Evolutionary conservation across 2,113 vertebrate genomes (phyloP).

Genomic region (Sisor rabdophorus): DNA sequence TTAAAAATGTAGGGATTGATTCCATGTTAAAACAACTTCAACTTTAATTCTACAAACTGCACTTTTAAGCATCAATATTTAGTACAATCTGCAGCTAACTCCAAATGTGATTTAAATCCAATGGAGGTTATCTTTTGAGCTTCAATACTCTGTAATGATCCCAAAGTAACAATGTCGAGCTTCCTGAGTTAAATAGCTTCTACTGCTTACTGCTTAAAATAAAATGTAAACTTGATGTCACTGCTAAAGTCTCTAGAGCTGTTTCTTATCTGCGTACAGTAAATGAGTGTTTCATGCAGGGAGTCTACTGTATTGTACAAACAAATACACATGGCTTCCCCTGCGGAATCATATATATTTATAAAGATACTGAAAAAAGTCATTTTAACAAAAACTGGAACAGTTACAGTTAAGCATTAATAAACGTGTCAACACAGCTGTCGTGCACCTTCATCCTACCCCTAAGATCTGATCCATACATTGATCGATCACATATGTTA

Average conservation of each 20-base stretch:
- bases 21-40: background rate
- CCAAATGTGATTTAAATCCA: background rate
- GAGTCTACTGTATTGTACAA: background rate
- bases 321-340: background rate
- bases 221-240: slow-evolving; percentile 7
- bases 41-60: background rate
- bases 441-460: slow-evolving; percentile 4
- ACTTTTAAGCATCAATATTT: slow-evolving; percentile 3
- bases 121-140: background rate
- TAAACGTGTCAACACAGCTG: slow-evolving; percentile 51
- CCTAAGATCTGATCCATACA: slow-evolving; percentile 41
- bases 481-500: slow-evolving; percentile 41
- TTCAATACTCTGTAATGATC: slow-evolving; percentile 25
- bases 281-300: background rate
- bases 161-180: slow-evolving; percentile 10
- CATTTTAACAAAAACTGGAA: slow-evolving; percentile 49
- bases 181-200: slow-evolving; percentile 16
- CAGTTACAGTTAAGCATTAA: slow-evolving; percentile 64
- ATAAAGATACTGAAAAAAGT: too few species aligned
- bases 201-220: slow-evolving; percentile 3
- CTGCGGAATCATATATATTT: background rate
- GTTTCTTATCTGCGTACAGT: background rate
- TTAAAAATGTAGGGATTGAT: background rate
- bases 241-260: background rate
- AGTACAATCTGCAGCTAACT: background rate